Percentiles rank a stretch among this genome's conserved stretches.
These are phyloP conservation scores for Drosophila subquinaria DNA, from an alignment of 2,888 invertebrate species.

Conservation along the genomic window DNA sequence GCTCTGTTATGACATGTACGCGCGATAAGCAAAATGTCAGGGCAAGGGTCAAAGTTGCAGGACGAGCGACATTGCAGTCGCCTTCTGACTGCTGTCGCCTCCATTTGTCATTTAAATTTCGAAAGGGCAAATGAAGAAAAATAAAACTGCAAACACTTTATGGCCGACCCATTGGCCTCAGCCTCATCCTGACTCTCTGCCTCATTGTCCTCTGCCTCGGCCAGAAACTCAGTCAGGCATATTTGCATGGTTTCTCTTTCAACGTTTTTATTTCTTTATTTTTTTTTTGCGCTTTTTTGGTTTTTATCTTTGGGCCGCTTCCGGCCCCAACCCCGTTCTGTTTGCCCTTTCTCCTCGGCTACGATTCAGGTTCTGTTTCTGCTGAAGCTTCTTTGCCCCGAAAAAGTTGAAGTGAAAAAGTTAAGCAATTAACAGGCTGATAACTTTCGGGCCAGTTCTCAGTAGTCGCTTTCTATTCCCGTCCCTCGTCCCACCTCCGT, in stretches of 20 bases:
- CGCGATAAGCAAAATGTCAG: slow-evolving; percentile 75
- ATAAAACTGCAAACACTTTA: slow-evolving; percentile 61
- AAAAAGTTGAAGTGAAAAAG: slow-evolving; percentile 82
- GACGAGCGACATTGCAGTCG: slow-evolving; percentile 37
- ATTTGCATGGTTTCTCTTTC: slow-evolving; percentile 60
- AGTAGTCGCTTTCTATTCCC: slow-evolving; percentile 21
- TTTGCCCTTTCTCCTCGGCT: background rate
- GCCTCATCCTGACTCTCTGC: slow-evolving; percentile 8
- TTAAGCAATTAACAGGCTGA: slow-evolving; percentile 84
- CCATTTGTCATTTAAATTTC: slow-evolving; percentile 77
- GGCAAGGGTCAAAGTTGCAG: slow-evolving; percentile 74
- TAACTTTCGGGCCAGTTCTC: slow-evolving; percentile 74
- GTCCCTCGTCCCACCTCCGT: background rate
- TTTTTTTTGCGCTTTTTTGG: slow-evolving; percentile 33
- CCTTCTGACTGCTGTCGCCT: slow-evolving; percentile 53
- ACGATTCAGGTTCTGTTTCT: slow-evolving; percentile 38
- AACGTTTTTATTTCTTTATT: slow-evolving; percentile 21
- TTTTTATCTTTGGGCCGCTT: slow-evolving; percentile 62
- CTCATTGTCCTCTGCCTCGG: slow-evolving; percentile 16
- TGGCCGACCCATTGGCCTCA: slow-evolving; percentile 30
- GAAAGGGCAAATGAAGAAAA: slow-evolving; percentile 58
- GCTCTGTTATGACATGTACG: slow-evolving; percentile 72
- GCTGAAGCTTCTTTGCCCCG: slow-evolving; percentile 42
- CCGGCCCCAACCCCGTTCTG: background rate
- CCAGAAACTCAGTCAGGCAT: slow-evolving; percentile 43